A percentile compares a stretch with the other conserved stretches of the same genome.
Evolutionary conservation across 2,888 invertebrate genomes (phyloP).

Genomic region (Polia nebulosa): DNA sequence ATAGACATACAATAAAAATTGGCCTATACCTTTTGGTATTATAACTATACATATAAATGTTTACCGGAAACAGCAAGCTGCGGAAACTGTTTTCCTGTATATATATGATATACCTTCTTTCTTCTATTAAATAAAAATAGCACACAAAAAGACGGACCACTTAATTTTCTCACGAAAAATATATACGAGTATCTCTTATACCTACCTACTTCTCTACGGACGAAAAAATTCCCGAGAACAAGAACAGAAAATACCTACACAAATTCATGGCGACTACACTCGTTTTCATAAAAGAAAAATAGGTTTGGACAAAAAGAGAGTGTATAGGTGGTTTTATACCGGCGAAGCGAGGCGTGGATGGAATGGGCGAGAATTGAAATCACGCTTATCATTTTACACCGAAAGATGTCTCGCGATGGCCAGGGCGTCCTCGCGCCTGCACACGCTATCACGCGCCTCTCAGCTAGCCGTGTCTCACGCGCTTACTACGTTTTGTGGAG

Average conservation of each 20-base stretch:
- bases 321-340: no score
- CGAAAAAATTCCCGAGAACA: conserved; percentile 9
- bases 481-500: no score
- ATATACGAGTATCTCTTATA: conserved; percentile 9
- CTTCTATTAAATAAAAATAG: conserved; percentile 15
- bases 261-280: conserved; percentile 20
- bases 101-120: not conserved
- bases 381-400: no score
- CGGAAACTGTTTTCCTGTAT: not conserved
- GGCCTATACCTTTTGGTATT: not conserved
- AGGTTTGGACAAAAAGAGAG: conserved; percentile 21
- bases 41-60: no score
- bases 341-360: no score
- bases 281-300: conserved; percentile 33
- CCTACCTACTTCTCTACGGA: conserved; percentile 22
- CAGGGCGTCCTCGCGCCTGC: no score
- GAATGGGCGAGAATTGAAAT: no score
- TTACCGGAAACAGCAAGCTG: not conserved
- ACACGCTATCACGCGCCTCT: no score
- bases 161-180: conserved; percentile 38
- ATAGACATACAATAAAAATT: not conserved
- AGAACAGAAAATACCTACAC: conserved; percentile 26
- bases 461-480: no score
- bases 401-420: no score
- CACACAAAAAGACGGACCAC: conserved; percentile 15